Conservation (phyloP, 2,113 vertebrate genomes). For the Coptodon rendalli region DNA sequence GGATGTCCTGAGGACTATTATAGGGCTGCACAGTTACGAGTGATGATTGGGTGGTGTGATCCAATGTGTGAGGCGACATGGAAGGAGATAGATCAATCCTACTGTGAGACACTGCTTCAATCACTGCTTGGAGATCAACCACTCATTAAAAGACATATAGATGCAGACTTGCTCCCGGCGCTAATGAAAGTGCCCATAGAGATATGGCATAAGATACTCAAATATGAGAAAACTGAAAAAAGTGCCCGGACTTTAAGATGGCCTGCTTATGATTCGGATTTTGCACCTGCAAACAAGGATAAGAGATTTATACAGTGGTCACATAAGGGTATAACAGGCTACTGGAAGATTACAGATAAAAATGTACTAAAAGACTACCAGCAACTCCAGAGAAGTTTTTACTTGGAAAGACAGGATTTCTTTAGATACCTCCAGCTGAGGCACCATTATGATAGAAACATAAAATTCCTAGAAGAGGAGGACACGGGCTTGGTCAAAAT, state of each 20-base stretch:
- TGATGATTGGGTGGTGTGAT: too few species aligned
- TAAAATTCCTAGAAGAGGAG: neutral
- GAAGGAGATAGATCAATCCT: neutral
- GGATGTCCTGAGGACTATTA: too few species aligned
- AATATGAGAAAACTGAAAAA: neutral
- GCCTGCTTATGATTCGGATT: neutral
- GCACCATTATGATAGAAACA: neutral
- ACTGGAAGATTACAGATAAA: neutral
- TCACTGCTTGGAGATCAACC: too few species aligned
- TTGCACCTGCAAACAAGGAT: neutral
- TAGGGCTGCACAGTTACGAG: too few species aligned
- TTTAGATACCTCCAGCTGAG: neutral
- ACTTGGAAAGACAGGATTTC: neutral
- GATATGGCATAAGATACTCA: neutral
- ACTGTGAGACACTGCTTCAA: neutral
- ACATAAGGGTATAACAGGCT: neutral
- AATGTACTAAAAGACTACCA: neutral
- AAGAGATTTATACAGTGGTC: neutral
- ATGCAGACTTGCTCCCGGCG: neutral
- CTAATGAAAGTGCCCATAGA: neutral
- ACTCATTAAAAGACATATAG: neutral
- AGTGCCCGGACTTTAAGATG: neutral
- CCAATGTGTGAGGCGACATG: neutral
- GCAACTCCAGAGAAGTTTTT: neutral
- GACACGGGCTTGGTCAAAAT: neutral